Base-by-base conservation (phyloP, 2,797 vertebrate species). In the Sebastes hopkinsi region DNA sequence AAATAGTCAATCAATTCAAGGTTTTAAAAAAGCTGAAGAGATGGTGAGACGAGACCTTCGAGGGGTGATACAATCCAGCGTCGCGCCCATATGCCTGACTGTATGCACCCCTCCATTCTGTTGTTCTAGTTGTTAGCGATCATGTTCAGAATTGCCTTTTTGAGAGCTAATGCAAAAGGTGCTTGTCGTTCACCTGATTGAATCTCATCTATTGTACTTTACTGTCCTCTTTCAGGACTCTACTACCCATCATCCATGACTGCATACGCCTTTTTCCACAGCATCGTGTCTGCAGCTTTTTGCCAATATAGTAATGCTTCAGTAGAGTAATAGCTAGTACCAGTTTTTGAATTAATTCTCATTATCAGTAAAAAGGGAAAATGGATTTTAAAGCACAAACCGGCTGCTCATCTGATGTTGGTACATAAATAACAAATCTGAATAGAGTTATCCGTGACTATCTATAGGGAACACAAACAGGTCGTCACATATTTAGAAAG, bases 301-400 rank as follows among this genome's bases (percentile, higher is more conserved):
- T 96, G 97, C 97, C 97, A 96, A 97, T 98, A 97, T 98, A 97
- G 97, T 98, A 96, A 98, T 94, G 98, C 98, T 99, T 98, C 95
- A 95, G 97, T 99, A 98, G 97, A 97, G 96, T 98, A 96, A 96
- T 98, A 98, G 97, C 95, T 99, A 97, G 97, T 97, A 96, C 97
- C 96, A 93, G 97, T 98, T 98, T 95, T 92, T 97, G 94, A 97
- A 96, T 97, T 97, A 96, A 94, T 97, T 97, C 96, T 97, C 95
- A 97, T 98, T 96, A 96, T 97, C 97, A 96, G 96, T 97, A 76
- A 97, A 97, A 97, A 97, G 95, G 97, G 97, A 97, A 97, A 89
- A 97, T 96, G 97, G 97, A 97, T 96, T 97, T 96, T 90, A 95
- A 99, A 99, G 98, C 98, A 99, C 98, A 99, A 99, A 97, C 95